phyloP scores from a whole-genome alignment of 2,113 vertebrate species.

The Channa argus region DNA sequence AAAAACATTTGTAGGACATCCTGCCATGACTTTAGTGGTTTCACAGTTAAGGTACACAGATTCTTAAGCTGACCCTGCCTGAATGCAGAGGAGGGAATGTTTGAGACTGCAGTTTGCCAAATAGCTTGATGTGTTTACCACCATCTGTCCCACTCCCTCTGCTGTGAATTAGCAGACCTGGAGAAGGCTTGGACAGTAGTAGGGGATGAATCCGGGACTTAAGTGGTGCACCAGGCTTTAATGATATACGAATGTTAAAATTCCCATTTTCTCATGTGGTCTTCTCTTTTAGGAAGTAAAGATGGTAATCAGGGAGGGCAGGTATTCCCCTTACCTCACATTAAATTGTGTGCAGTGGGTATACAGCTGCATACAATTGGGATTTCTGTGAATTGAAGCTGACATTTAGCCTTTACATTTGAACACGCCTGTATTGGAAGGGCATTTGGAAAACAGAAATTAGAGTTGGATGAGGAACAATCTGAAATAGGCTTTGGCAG shows the following conservation, averaged over 20 bases:
- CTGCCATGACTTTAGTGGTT: background rate
- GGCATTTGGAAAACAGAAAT: background rate
- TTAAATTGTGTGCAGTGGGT: background rate
- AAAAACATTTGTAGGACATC: background rate
- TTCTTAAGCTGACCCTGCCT: conserved; percentile 45
- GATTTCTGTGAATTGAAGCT: conserved; percentile 6
- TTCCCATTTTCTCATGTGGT: conserved; percentile 32
- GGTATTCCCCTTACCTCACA: background rate
- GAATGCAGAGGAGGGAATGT: conserved; percentile 23
- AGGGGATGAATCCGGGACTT: conserved; percentile 44
- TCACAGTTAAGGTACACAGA: background rate
- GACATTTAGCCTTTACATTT: background rate
- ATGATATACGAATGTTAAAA: conserved; percentile 60
- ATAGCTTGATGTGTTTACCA: conserved; percentile 63
- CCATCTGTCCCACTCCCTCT: conserved; percentile 68
- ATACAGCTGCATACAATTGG: too few species aligned
- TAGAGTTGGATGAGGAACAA: background rate
- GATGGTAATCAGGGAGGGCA: conserved; percentile 28
- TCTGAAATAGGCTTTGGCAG: background rate
- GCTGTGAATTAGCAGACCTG: conserved; percentile 58
- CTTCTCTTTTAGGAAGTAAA: conserved; percentile 24
- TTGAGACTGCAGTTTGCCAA: conserved; percentile 22
- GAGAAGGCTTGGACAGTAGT: conserved; percentile 35
- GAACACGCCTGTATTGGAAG: background rate
- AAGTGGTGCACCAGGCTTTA: conserved; percentile 47